Evolutionary conservation across 2,797 vertebrate genomes (phyloP), one percentile per base, ranked within the genome.

Genomic region (Pygocentrus nattereri): DNA sequence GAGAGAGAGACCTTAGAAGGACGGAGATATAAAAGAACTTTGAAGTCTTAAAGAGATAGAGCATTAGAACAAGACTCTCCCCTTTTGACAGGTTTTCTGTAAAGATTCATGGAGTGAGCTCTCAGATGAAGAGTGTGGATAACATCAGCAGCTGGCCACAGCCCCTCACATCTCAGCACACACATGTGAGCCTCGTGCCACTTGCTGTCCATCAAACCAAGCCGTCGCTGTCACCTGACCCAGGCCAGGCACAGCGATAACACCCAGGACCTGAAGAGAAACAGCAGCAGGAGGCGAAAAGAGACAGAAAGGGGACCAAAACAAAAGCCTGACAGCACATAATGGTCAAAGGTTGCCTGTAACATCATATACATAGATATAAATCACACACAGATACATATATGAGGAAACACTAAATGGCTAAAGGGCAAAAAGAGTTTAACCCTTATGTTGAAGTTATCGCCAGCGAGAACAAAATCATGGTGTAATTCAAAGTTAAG

Each of bases 81-180:
- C 71, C 64, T 56, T 80, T 65, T 80, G 79, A 80, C 62, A 73
- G 49, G 61, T 44, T 80, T 74, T 68, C 62, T 81, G 79, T 81
- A 50, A 76, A 76, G 41, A 49, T 61, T 81, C 61, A 52, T 62
- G 58, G 71, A 83, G 70, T 54, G 77, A 79, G 50, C 23, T 27
- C 68, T 69, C 16, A 67, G 81, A 81, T 75, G 54, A 58, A 64
- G 30, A 74, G 56, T 5, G 41, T 31, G 64, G 81, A 85, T 85
- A 83, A 79, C 30, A 85, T 58, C 69, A 74, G 68, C 61, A 74
- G 76, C 44, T 64, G 54, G 69, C 38, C 61, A 31, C 41, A 49
- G 31, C 50, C 58, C 21, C 56, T 73, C 76, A 74, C 44, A 75
- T 71, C 44, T 52, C 54, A 30, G 52, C 47, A 70, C 82, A 78